Conservation (phyloP, 2,888 invertebrate genomes). For the Entomobrya proxima region DNA sequence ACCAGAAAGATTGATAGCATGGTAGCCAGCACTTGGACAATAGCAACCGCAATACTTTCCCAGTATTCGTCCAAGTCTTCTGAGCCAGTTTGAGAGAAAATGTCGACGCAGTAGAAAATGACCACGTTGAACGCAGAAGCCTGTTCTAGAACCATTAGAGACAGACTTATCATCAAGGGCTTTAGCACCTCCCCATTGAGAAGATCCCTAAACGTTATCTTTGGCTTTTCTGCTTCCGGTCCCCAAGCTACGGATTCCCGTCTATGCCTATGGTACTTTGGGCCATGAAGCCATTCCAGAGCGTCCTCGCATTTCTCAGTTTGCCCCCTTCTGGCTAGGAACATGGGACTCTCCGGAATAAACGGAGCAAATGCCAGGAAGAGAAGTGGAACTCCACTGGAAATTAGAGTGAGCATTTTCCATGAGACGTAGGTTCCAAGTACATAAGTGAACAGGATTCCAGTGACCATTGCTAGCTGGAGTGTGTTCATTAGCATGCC, state of each 20-base stretch:
- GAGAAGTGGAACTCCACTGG: constrained; percentile 83
- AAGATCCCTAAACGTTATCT: constrained; percentile 80
- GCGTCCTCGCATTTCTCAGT: constrained; percentile 83
- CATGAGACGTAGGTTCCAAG: constrained; percentile 84
- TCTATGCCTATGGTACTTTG: no score
- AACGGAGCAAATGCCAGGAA: constrained; percentile 86
- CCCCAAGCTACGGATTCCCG: not conserved
- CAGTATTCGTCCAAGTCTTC: constrained; percentile 78
- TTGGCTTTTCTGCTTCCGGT: constrained; percentile 21
- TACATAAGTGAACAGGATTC: constrained; percentile 79
- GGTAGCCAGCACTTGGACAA: constrained; percentile 80
- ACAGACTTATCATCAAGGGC: constrained; percentile 85
- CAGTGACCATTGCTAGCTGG: constrained; percentile 85
- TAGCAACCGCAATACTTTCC: constrained; percentile 81
- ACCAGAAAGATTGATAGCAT: constrained; percentile 82
- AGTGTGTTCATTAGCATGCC: constrained; percentile 91
- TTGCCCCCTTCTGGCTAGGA: constrained; percentile 81
- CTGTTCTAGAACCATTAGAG: constrained; percentile 91
- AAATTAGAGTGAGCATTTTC: constrained; percentile 83
- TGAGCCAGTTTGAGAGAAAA: constrained; percentile 86
- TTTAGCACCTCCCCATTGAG: constrained; percentile 82
- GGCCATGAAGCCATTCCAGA: constrained; percentile 86
- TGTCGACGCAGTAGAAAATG: constrained; percentile 86
- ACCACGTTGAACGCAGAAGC: constrained; percentile 90
- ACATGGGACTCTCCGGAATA: constrained; percentile 87